Conservation (phyloP, 2,888 invertebrate species). For the Aphidius colemani region DNA sequence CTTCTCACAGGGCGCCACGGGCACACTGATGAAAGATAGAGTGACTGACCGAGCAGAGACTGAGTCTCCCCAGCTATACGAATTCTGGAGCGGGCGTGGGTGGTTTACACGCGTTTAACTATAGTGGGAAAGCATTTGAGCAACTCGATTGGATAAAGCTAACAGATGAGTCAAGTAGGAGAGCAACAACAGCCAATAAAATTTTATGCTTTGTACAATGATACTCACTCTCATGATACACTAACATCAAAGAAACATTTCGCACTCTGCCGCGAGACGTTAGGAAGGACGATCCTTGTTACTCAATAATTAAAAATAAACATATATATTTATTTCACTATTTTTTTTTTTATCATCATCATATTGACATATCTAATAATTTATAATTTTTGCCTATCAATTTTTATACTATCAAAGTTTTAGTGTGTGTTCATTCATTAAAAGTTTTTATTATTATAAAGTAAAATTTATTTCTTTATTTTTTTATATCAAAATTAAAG, state of each 20-base stretch:
- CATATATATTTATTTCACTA: not conserved
- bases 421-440: too few species aligned
- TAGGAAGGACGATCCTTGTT: slow-evolving; percentile 30
- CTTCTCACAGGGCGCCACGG: slow-evolving; percentile 54
- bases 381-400: too few species aligned
- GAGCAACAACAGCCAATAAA: slow-evolving; percentile 43
- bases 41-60: slow-evolving; percentile 50
- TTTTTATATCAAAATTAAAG: too few species aligned
- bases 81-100: slow-evolving; percentile 47
- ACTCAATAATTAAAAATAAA: not conserved
- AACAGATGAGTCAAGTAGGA: slow-evolving; percentile 38
- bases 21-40: slow-evolving; percentile 54
- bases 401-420: too few species aligned
- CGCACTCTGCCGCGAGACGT: slow-evolving; percentile 45
- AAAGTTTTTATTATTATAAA: too few species aligned
- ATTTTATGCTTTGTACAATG: not conserved
- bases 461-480: too few species aligned
- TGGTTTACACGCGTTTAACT: slow-evolving; percentile 47
- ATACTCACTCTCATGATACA: not conserved
- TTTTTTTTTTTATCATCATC: too few species aligned
- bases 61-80: slow-evolving; percentile 40
- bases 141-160: slow-evolving; percentile 41
- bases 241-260: slow-evolving; percentile 30
- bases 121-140: slow-evolving; percentile 31
- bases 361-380: too few species aligned